Conservation (phyloP, 2,888 invertebrate genomes). For the Drosophila affinis region DNA sequence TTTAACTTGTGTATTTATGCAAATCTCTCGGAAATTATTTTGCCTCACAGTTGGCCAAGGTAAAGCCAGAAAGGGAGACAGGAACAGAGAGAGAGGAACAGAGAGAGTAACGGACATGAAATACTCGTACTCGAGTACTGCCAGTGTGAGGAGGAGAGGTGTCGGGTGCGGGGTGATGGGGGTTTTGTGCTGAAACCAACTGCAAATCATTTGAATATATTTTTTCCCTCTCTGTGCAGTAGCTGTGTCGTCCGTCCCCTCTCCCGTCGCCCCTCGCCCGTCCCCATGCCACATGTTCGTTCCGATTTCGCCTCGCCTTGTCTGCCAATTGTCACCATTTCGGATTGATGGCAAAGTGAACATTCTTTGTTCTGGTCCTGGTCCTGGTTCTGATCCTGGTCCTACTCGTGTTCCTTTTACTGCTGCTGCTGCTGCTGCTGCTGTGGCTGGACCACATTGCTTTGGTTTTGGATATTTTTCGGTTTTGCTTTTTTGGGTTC, state of each 20-base stretch:
- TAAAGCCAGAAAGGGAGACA: constrained; percentile 4
- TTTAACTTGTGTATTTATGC: constrained; percentile 82
- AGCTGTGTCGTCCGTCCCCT: constrained; percentile 28
- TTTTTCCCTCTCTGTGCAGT: constrained; percentile 27
- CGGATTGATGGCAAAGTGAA: constrained; percentile 60
- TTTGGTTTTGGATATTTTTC: constrained; percentile 35
- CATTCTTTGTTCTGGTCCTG: constrained; percentile 17
- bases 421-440: constrained; percentile 5
- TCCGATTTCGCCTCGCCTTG: constrained; percentile 44
- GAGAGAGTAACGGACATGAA: constrained; percentile 5
- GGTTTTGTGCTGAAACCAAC: constrained; percentile 30
- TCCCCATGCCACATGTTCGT: constrained; percentile 40
- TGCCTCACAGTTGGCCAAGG: constrained; percentile 34
- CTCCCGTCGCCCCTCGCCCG: neutral
- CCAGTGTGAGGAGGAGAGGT: neutral
- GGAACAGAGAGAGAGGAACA: constrained; percentile 2
- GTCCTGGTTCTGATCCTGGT: constrained; percentile 10
- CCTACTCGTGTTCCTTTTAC: constrained; percentile 7
- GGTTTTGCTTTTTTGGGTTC: constrained; percentile 37
- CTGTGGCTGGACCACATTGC: constrained; percentile 38
- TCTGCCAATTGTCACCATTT: constrained; percentile 75
- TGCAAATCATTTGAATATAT: constrained; percentile 70
- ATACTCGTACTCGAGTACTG: constrained; percentile 8
- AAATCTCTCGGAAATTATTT: constrained; percentile 80
- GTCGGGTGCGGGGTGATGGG: neutral